Evolutionary conservation across 2,888 invertebrate species (phyloP).

Genomic region (Lysandra bellargus): DNA sequence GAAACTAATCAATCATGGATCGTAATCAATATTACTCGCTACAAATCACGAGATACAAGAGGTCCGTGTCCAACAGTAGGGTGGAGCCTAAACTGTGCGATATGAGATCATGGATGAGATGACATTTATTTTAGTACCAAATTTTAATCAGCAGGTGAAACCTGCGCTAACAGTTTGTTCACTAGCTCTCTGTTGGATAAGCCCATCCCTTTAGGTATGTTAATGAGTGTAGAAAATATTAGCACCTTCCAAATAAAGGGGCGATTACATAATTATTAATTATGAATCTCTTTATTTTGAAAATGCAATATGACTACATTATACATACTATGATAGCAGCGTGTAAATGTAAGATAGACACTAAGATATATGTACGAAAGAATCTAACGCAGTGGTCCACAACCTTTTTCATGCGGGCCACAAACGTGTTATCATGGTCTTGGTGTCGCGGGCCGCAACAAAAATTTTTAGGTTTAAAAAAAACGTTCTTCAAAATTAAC

Average conservation of each 20-base stretch:
- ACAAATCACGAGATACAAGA: neutral
- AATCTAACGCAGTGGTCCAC: constrained; percentile 37
- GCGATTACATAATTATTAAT: neutral
- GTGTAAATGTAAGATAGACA: constrained; percentile 46
- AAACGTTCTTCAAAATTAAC: too few relatives aligned
- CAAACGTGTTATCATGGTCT: too few relatives aligned
- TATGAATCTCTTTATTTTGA: neutral
- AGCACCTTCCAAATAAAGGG: neutral
- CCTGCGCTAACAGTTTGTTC: constrained; percentile 36
- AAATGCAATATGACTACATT: neutral
- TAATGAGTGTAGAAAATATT: neutral
- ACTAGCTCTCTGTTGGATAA: constrained; percentile 35
- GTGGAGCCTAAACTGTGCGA: neutral
- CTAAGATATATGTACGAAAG: constrained; percentile 51
- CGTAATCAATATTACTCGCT: neutral
- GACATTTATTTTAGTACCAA: constrained; percentile 30
- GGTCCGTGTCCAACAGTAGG: constrained; percentile 5
- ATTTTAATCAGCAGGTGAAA: neutral
- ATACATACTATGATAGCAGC: neutral
- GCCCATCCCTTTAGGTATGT: neutral
- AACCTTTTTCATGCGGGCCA: too few relatives aligned
- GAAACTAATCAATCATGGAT: too few relatives aligned
- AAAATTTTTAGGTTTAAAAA: too few relatives aligned
- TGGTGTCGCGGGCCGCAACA: too few relatives aligned
- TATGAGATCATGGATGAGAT: neutral